These are phyloP conservation scores for Phthorimaea operculella DNA, from an alignment of 1,140 invertebrate genomes.

Conservation along the genomic window DNA sequence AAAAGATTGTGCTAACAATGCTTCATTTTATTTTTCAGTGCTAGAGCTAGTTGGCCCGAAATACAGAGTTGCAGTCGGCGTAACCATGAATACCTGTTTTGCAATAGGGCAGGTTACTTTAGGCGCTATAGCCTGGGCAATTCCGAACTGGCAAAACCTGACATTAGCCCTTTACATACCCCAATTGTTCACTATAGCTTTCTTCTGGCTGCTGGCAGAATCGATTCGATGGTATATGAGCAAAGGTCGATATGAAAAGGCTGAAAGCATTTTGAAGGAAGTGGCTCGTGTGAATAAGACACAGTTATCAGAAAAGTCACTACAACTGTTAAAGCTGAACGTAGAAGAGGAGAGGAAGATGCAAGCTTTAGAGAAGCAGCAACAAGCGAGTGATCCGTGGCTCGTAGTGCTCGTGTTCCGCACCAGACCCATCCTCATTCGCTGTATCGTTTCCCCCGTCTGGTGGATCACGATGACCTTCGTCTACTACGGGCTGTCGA, in stretches of 20 bases:
- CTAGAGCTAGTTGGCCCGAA: constrained; percentile 79
- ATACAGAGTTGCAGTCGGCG: constrained; percentile 75
- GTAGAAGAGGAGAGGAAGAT: constrained; percentile 8
- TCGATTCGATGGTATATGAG: constrained; percentile 81
- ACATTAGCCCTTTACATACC: constrained; percentile 75
- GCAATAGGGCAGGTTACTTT: constrained; percentile 76
- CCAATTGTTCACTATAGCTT: constrained; percentile 71
- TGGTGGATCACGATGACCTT: constrained; percentile 76
- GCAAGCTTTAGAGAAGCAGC: constrained; percentile 15
- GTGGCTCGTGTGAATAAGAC: constrained; percentile 74
- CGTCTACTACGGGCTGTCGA: constrained; percentile 80
- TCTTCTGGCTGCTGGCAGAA: constrained; percentile 72
- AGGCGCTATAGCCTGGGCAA: constrained; percentile 73
- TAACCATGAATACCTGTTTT: constrained; percentile 74
- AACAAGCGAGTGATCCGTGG: constrained; percentile 18
- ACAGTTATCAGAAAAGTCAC: constrained; percentile 62
- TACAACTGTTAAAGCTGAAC: constrained; percentile 38
- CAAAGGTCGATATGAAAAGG: constrained; percentile 73
- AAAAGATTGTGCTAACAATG: neutral
- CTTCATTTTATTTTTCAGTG: constrained; percentile 61
- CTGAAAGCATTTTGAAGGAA: constrained; percentile 68
- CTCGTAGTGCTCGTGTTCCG: constrained; percentile 65
- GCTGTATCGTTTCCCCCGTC: constrained; percentile 70
- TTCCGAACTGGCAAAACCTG: constrained; percentile 75
- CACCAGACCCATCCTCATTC: constrained; percentile 64